Evolutionary conservation across 2,797 vertebrate genomes (phyloP), one percentile per base, ranked within the genome.

Genomic region (Pelodytes ibericus): DNA sequence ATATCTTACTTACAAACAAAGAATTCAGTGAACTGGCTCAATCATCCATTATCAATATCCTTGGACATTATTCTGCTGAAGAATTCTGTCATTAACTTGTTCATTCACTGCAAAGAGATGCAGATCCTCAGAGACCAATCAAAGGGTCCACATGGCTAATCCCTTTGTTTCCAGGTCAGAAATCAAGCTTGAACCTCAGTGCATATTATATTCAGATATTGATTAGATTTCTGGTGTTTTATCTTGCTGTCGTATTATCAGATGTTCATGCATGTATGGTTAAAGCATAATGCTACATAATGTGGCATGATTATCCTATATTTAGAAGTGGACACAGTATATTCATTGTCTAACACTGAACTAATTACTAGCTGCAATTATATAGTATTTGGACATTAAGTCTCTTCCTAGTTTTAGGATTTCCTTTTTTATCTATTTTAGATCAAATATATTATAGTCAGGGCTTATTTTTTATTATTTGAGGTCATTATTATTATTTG

Each of bases 41-140:
- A 76, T 76, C 62, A 76, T 71, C 33, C 31, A 22, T 76, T 59
- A 63, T 63, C 69, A 76, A 24, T 56, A 47, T 31, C 22, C 25
- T 51, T 70, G 44, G 39, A 15, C 20, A 30, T 64, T 70, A 53
- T 39, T 58, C 74, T 76, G 68, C 71, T 39, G 24, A 63, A 49
- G 62, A 51, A 15, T 68, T 41, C 10, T 18, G 39, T 36, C 58
- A 70, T 76, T 76, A 70, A 70, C 26, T 18, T 25, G 31, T 41
- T 31, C 24, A 30, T 64, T 71, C 67, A 61, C 53, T 69, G 26
- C 27, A 36, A 70, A 24, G 58, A 53, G n/a, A 56, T 18, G n/a
- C 26, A n/a, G 25, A 70, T 76, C 47, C 27, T 76, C 67, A 57
- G 6, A 53, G 49, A 24, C 49, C 49, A 53, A 53, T 53, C 49